Evolutionary conservation across 1,140 invertebrate genomes (phyloP), one percentile per base, ranked within the genome.

Genomic region (Dolichoris vasculosae): DNA sequence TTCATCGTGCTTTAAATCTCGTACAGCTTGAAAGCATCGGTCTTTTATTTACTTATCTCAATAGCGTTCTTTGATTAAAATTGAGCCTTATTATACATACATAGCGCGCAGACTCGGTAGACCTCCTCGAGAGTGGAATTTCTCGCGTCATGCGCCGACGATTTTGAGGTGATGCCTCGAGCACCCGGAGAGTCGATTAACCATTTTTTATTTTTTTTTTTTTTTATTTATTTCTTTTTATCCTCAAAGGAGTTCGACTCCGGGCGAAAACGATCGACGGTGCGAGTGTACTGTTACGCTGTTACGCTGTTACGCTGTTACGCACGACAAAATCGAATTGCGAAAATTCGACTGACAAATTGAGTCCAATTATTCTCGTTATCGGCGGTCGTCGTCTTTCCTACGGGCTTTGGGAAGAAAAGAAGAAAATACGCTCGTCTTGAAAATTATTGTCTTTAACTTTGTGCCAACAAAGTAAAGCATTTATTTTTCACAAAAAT

Each of bases 131-230:
- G 48, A 51, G 48, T 17, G 48, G 15, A 51, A 51, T 51, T 51
- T 17, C 48, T 51, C 48, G 48, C 48, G 48, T 51, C 48, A 51
- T 51, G 48, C 48, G 48, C 48, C 48, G 48, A 51, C 30, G 64
- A 67, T 67, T 67, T 67, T 67, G 30, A 67, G 64, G 64, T 67
- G 30, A 67, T 67, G 30, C 64, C 13, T 67, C 30, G 64, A 51
- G 48, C 48, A 51, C 15, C 20, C 7, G n/a, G n/a, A n/a, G 48
- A 51, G 48, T 51, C 30, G 30, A 67, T 67, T 30, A 67, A 67
- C 64, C 6, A 30, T 67, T 15, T 67, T 67, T 32, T 67, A 7
- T 35, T 67, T 32, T 67, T 67, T 15, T 32, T 64, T 46, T 46
- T 46, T 46, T 46, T 46, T 46, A 7, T 46, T 46, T 46, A 7